phyloP scores from a whole-genome alignment of 2,888 invertebrate species.

The Hemithea aestivaria region DNA sequence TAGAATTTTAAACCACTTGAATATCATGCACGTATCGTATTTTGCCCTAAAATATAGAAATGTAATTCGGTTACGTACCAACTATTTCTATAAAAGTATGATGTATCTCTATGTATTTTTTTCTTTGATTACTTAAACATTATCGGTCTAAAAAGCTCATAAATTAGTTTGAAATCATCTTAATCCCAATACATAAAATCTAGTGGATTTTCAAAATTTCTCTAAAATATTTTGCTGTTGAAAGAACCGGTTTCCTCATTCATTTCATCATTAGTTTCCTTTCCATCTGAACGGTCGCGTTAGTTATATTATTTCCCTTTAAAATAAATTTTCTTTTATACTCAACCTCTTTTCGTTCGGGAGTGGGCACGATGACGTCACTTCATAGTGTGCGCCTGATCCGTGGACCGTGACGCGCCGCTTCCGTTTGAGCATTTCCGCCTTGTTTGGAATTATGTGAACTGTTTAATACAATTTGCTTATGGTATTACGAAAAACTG shows the following conservation, averaged over 20 bases:
- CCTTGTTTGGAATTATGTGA: constrained; percentile 67
- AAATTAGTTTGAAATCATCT: too few species aligned
- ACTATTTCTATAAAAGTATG: too few species aligned
- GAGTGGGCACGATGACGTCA: constrained; percentile 56
- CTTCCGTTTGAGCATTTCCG: constrained; percentile 70
- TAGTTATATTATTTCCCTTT: background rate
- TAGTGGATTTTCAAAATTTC: too few species aligned
- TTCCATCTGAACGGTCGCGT: constrained; percentile 15
- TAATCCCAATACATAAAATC: too few species aligned
- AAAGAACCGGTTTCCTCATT: too few species aligned
- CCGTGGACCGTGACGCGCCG: constrained; percentile 67
- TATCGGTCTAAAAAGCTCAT: too few species aligned
- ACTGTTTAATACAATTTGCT: constrained; percentile 58
- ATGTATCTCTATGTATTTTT: too few species aligned
- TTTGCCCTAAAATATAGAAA: constrained; percentile 18
- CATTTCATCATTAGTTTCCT: constrained; percentile 7
- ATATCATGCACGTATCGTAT: constrained; percentile 33
- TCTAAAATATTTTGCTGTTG: too few species aligned
- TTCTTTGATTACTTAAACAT: too few species aligned
- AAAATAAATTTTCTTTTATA: constrained; percentile 11
- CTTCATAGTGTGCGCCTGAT: constrained; percentile 54
- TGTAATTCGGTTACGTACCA: too few species aligned
- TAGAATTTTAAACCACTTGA: constrained; percentile 26
- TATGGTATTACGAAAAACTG: too few species aligned
- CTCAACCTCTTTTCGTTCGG: constrained; percentile 28